Conservation (phyloP, 2,888 invertebrate species). For the Podotricha telesiphe region DNA sequence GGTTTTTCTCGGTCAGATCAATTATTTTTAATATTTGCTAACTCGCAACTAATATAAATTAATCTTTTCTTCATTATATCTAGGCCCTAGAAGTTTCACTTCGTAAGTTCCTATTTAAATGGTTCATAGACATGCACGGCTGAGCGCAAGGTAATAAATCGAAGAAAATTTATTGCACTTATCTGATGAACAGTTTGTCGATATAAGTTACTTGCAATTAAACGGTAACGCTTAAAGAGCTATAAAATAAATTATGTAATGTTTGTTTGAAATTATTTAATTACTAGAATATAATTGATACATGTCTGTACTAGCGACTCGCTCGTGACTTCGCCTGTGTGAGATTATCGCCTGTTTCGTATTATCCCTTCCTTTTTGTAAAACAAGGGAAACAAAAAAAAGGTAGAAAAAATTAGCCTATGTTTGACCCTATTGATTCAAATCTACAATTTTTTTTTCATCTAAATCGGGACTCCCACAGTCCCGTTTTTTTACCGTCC, state of each 20-base stretch:
- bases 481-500: too few relatives aligned
- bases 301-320: too few relatives aligned
- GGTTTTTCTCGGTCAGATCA: too few relatives aligned
- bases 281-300: neutral
- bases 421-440: too few relatives aligned
- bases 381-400: too few relatives aligned
- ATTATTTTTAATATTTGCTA: too few relatives aligned
- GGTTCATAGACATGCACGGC: constrained; percentile 31
- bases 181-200: constrained; percentile 48
- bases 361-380: too few relatives aligned
- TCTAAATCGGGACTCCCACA: too few relatives aligned
- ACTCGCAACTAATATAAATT: constrained; percentile 16
- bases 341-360: too few relatives aligned
- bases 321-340: too few relatives aligned
- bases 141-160: constrained; percentile 41
- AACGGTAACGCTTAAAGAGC: neutral
- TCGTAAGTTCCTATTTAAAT: constrained; percentile 26
- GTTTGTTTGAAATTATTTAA: neutral
- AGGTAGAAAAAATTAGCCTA: too few relatives aligned
- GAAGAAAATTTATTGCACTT: constrained; percentile 46
- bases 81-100: neutral
- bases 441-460: too few relatives aligned
- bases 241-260: constrained; percentile 3
- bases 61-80: constrained; percentile 14
- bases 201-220: constrained; percentile 28